These are phyloP conservation scores for Cremastinae sp. DNA, from an alignment of 2,888 invertebrate genomes.

Conservation along the genomic window DNA sequence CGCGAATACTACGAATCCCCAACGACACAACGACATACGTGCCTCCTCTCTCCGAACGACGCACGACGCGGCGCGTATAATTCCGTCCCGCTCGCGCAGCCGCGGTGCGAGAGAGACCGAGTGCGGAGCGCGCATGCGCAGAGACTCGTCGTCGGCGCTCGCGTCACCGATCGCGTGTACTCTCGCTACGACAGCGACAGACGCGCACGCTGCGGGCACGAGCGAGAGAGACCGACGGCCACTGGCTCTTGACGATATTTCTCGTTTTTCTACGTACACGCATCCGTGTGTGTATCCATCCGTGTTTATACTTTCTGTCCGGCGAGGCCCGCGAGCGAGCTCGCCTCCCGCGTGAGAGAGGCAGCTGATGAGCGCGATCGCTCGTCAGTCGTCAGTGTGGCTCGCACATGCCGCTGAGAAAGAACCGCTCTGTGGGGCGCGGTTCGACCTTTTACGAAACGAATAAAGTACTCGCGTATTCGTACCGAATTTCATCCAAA, in stretches of 20 bases:
- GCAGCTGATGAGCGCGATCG: conserved; percentile 36
- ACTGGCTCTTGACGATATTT: conserved; percentile 44
- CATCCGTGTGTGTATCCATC: conserved; percentile 29
- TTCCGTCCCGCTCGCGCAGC: conserved; percentile 54
- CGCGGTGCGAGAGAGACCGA: conserved; percentile 20
- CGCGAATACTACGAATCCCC: conserved; percentile 75
- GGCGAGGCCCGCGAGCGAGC: conserved; percentile 18
- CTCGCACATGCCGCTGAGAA: conserved; percentile 40
- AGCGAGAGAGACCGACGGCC: conserved; percentile 35
- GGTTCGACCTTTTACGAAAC: not conserved
- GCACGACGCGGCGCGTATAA: conserved; percentile 43
- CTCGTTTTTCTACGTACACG: conserved; percentile 17
- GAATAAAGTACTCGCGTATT: not conserved
- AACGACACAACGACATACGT: conserved; percentile 63
- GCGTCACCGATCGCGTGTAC: conserved; percentile 50
- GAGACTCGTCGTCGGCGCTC: conserved; percentile 56
- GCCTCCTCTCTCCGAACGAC: conserved; percentile 59
- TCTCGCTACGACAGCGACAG: conserved; percentile 28
- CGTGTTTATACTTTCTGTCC: conserved; percentile 8
- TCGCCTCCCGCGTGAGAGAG: conserved; percentile 24
- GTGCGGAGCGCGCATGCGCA: conserved; percentile 34
- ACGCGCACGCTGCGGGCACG: conserved; percentile 18
- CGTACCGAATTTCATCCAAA: too few species aligned
- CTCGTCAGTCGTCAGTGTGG: conserved; percentile 50
- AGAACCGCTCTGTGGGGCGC: not conserved